These are phyloP conservation scores for Datnioides undecimradiatus DNA, from an alignment of 2,113 vertebrate genomes.

Conservation along the genomic window DNA sequence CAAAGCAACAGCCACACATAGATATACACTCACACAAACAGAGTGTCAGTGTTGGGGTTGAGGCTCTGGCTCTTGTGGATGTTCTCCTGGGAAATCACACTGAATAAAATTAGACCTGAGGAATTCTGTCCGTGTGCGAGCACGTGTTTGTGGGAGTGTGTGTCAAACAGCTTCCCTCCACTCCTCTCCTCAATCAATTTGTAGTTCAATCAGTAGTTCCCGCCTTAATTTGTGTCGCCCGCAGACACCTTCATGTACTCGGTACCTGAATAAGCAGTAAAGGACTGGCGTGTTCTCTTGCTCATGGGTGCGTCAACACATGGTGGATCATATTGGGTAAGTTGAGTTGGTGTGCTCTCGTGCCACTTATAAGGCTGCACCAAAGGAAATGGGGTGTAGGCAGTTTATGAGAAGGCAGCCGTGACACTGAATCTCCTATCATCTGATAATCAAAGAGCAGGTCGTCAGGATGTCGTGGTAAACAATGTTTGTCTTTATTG, in stretches of 20 bases:
- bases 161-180: constrained; percentile 27
- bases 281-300: background rate
- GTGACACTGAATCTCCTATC: constrained; percentile 1
- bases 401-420: background rate
- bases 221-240: background rate
- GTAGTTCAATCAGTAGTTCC: constrained; percentile 8
- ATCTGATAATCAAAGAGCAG: constrained; percentile 11
- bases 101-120: constrained; percentile 76
- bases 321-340: constrained; percentile 5
- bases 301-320: background rate
- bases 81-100: constrained; percentile 74
- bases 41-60: constrained; percentile 61
- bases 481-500: constrained; percentile 7
- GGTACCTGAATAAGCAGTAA: background rate
- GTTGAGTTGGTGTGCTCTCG: background rate
- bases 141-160: constrained; percentile 23
- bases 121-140: constrained; percentile 30
- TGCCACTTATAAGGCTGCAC: background rate
- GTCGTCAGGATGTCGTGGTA: background rate
- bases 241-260: background rate
- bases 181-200: constrained; percentile 18
- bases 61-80: constrained; percentile 50
- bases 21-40: constrained; percentile 32
- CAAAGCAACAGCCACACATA: background rate
- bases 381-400: background rate